Percentiles rank a stretch among this genome's conserved stretches.
These are phyloP conservation scores for Cinara cedri DNA, from an alignment of 2,888 invertebrate genomes.

Conservation along the genomic window DNA sequence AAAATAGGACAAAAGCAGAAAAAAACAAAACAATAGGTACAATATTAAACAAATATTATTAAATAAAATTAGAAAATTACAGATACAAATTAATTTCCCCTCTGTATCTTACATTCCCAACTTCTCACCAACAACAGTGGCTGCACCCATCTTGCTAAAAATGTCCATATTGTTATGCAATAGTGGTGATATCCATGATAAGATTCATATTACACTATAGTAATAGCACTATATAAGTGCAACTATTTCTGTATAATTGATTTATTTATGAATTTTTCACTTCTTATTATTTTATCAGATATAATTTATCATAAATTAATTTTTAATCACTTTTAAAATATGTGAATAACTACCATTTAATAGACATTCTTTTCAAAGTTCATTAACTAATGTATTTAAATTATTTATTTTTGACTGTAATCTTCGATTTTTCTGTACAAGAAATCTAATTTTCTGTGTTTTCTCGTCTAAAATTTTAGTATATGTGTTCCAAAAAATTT, in stretches of 20 bases:
- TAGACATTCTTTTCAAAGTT: neutral
- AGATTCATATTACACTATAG: neutral
- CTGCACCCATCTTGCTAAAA: no score
- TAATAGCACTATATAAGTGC: neutral
- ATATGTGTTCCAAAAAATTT: neutral
- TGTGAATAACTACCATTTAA: no score
- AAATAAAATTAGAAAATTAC: no score
- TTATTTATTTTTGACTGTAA: neutral
- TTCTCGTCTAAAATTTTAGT: neutral
- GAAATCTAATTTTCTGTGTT: no score
- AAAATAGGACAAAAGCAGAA: no score
- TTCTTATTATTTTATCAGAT: neutral
- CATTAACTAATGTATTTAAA: neutral
- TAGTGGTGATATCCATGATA: no score
- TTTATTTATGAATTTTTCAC: neutral
- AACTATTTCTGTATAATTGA: neutral
- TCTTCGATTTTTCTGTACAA: conserved; percentile 6
- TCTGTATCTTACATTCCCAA: no score
- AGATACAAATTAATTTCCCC: no score
- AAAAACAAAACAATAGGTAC: no score
- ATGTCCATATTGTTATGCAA: no score
- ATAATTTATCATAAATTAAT: neutral
- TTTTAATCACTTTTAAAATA: neutral
- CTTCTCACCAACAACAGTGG: no score
- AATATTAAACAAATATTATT: no score